A percentile compares a stretch with the other conserved stretches of the same genome.
These are phyloP conservation scores for Conchocele bisecta DNA, from an alignment of 2,888 invertebrate genomes.

Conservation along the genomic window DNA sequence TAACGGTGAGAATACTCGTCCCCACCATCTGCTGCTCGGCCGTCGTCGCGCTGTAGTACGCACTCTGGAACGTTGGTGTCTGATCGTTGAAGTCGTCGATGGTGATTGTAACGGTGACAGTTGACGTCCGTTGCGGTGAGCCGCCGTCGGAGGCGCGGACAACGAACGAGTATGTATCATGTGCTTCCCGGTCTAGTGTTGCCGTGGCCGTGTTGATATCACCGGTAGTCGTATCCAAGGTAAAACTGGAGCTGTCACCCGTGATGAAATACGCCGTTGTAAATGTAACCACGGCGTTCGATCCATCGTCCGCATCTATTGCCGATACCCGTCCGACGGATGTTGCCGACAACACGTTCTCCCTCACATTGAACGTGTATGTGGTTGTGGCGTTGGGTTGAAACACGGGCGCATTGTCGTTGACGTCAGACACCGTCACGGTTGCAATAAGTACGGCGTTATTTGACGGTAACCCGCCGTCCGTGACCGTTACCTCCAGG, in stretches of 20 bases:
- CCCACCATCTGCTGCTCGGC: slow-evolving; percentile 64
- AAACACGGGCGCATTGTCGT: slow-evolving; percentile 73
- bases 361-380: slow-evolving; percentile 65
- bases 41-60: slow-evolving; percentile 57
- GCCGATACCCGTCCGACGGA: slow-evolving; percentile 63
- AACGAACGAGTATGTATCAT: slow-evolving; percentile 56
- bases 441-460: slow-evolving; percentile 59
- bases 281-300: slow-evolving; percentile 61
- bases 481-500: slow-evolving; percentile 60
- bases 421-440: slow-evolving; percentile 68
- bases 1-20: slow-evolving; percentile 63
- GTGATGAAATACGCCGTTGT: slow-evolving; percentile 51
- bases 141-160: slow-evolving; percentile 69
- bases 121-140: slow-evolving; percentile 55
- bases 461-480: slow-evolving; percentile 55
- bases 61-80: slow-evolving; percentile 62
- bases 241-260: slow-evolving; percentile 61
- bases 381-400: slow-evolving; percentile 42
- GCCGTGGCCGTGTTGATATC: slow-evolving; percentile 50
- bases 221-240: slow-evolving; percentile 55
- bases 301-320: slow-evolving; percentile 67
- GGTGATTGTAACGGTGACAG: slow-evolving; percentile 65
- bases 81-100: slow-evolving; percentile 76
- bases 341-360: slow-evolving; percentile 64
- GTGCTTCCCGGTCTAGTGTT: slow-evolving; percentile 65